phyloP scores from a whole-genome alignment of 2,888 invertebrate genomes.

The Pseudococcus viburni region DNA sequence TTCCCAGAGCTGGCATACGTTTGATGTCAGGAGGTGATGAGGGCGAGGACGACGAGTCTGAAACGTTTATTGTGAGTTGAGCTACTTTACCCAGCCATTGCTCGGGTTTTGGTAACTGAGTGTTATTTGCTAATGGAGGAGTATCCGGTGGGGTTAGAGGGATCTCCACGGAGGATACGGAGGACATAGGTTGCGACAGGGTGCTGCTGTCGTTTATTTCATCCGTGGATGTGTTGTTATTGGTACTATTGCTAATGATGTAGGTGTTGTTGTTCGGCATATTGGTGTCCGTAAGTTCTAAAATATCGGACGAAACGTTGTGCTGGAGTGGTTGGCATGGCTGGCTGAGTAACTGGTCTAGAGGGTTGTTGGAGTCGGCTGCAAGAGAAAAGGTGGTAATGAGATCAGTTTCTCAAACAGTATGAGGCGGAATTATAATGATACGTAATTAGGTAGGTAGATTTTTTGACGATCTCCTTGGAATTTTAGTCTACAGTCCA shows the following conservation, averaged over 20 bases:
- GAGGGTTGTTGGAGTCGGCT: neutral
- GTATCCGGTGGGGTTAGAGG: conserved; percentile 67
- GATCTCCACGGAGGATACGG: conserved; percentile 49
- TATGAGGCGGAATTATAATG: too few relatives aligned
- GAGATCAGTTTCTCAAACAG: neutral
- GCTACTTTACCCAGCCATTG: conserved; percentile 86
- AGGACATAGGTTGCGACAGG: conserved; percentile 14
- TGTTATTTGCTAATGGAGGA: conserved; percentile 69
- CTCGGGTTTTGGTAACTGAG: conserved; percentile 80
- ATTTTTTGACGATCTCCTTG: too few relatives aligned
- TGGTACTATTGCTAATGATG: neutral
- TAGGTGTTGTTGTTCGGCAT: conserved; percentile 24
- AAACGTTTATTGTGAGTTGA: conserved; percentile 73
- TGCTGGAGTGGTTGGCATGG: neutral
- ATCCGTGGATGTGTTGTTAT: neutral
- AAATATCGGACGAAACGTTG: neutral
- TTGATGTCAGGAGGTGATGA: conserved; percentile 73
- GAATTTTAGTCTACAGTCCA: too few relatives aligned
- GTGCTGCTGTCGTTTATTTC: conserved; percentile 16
- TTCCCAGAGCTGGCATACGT: conserved; percentile 73
- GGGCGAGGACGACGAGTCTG: conserved; percentile 70
- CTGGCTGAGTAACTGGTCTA: neutral
- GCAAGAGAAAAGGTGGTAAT: neutral
- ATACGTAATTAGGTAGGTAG: too few relatives aligned
- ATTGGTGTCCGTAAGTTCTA: neutral